These are phyloP conservation scores for Sylvilagus bachmani DNA, from an alignment of 2,113 vertebrate species.

Conservation along the genomic window DNA sequence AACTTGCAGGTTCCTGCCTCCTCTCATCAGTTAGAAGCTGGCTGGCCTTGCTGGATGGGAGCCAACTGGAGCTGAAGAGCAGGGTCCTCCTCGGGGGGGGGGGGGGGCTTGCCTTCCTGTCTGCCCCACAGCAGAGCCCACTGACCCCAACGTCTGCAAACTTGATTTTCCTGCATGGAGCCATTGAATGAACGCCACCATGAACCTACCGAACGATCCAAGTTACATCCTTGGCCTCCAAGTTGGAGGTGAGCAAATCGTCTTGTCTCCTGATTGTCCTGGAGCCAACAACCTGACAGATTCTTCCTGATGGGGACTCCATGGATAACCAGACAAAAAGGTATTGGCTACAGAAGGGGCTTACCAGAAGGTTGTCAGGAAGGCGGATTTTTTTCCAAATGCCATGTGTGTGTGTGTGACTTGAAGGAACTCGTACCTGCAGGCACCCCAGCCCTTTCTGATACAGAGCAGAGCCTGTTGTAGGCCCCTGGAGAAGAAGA, in stretches of 20 bases:
- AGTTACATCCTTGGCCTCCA: not conserved
- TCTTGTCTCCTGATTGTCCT: not conserved
- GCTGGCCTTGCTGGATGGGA: not conserved
- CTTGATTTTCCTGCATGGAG: not conserved
- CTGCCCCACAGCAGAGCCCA: not conserved
- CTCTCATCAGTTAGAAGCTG: not conserved
- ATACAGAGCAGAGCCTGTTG: not conserved
- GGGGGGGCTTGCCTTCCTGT: not conserved
- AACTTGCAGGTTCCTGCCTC: not conserved
- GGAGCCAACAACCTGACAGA: not conserved
- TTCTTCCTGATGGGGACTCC: not conserved
- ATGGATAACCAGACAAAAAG: not conserved
- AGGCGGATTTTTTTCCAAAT: not conserved
- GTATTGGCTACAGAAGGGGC: not conserved
- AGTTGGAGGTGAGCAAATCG: not conserved
- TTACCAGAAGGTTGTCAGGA: not conserved
- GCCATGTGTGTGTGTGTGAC: not conserved
- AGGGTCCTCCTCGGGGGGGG: not conserved
- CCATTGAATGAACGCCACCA: not conserved
- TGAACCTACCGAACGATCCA: not conserved
- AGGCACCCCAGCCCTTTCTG: not conserved
- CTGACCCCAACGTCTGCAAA: not conserved
- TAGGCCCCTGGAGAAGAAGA: not conserved
- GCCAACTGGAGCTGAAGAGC: not conserved
- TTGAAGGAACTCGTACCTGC: not conserved